These are phyloP conservation scores for Tanytarsus gracilentus DNA, from an alignment of 2,888 invertebrate species.

Conservation along the genomic window DNA sequence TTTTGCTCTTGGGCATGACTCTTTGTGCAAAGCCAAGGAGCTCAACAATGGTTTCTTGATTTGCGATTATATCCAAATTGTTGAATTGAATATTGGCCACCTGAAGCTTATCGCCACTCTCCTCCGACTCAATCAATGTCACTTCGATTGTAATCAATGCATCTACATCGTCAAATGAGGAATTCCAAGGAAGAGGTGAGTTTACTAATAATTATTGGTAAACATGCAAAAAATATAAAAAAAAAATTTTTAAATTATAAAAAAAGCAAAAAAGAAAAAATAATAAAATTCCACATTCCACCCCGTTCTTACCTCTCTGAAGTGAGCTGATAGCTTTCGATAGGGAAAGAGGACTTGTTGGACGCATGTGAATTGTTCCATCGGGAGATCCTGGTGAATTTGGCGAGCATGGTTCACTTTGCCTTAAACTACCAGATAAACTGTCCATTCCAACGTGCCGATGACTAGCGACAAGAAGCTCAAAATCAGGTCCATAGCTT, in stretches of 20 bases:
- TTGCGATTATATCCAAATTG: slow-evolving; percentile 88
- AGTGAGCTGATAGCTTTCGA: slow-evolving; percentile 49
- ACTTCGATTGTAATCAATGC: slow-evolving; percentile 75
- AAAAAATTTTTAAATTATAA: slow-evolving; percentile 19
- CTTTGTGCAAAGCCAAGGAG: slow-evolving; percentile 79
- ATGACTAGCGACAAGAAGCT: slow-evolving; percentile 87
- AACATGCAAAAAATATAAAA: slow-evolving; percentile 19
- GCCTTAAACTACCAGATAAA: slow-evolving; percentile 81
- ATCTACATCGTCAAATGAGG: slow-evolving; percentile 48
- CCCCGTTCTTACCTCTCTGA: slow-evolving; percentile 41
- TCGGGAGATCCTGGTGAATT: slow-evolving; percentile 71
- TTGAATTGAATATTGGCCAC: slow-evolving; percentile 87
- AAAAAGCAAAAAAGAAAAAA: background rate
- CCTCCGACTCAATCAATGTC: slow-evolving; percentile 51
- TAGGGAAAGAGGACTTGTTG: slow-evolving; percentile 49
- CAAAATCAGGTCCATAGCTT: slow-evolving; percentile 91
- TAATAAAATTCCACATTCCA: slow-evolving; percentile 5
- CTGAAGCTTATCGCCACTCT: slow-evolving; percentile 47
- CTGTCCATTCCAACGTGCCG: slow-evolving; percentile 93
- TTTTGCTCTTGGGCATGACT: slow-evolving; percentile 48
- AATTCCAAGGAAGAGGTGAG: slow-evolving; percentile 34
- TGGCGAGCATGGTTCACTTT: slow-evolving; percentile 87
- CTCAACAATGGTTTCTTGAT: slow-evolving; percentile 92
- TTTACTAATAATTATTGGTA: slow-evolving; percentile 30
- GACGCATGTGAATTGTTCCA: slow-evolving; percentile 40